Base-by-base conservation (phyloP, 2,888 invertebrate genomes). In the Drosophila barbarae region DNA sequence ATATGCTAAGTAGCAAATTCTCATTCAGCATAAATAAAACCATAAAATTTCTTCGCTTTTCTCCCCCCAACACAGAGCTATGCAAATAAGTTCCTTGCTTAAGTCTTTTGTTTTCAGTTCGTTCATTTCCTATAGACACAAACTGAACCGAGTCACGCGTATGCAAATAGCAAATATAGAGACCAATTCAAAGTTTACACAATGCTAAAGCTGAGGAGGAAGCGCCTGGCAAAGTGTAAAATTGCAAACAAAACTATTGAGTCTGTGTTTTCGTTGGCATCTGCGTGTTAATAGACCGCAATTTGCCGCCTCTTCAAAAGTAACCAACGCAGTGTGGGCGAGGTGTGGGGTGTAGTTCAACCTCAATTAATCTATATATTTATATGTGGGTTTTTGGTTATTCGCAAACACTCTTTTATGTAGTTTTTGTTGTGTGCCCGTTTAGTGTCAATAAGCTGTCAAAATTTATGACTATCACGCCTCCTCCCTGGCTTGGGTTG, bases 391-490 rank as follows among this genome's bases (percentile, higher is more conserved):
- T 21, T 39, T 69, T 35, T 13, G 13, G 21, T 9, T 59, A 44
- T 64, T 73, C 32, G 39, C 13, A 28, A 39, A 41, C 51, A 57
- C 53, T 13, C 34, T 18, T 41, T 21, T 32, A n/a, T 23, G 23
- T 41, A 41, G 18, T 46, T 44, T 13, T 13, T 15, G 61, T 9
- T 47, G 46, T 18, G 28, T 61, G 72, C 68, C 65, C 69, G 71
- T 76, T 72, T 82, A 84, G 53, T 67, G 85, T 81, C 85, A 81
- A 85, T 85, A 78, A 82, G 84, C 82, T 81, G 86, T 85, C 78
- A 69, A 74, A 64, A 69, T 78, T 84, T 77, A 85, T 84, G 84
- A 46, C 73, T 51, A 51, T 54, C 77, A 77, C 77, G 75, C 74
- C 85, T 65, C 74, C 84, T 59, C 47, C 78, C 65, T 57, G 52